Conservation (phyloP, 2,113 vertebrate genomes). For the Alethe castanea region DNA sequence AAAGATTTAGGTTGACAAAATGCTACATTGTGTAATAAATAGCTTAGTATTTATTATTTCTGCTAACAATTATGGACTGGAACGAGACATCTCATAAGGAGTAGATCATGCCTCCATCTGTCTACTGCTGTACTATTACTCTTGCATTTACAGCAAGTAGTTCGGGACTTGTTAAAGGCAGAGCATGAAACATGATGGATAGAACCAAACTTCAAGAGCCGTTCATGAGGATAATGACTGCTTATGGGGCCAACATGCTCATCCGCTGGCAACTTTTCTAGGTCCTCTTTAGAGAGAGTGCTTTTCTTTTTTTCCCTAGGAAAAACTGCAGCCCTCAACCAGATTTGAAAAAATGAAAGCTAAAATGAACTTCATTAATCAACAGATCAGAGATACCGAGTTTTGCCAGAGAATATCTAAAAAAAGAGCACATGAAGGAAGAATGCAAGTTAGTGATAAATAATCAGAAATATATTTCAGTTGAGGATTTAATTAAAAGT, state of each 20-base stretch:
- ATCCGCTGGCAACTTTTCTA: neutral
- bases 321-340: neutral
- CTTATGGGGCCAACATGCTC: neutral
- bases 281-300: neutral
- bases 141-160: neutral
- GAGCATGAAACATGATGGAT: neutral
- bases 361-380: neutral
- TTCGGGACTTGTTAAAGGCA: neutral
- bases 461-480: neutral
- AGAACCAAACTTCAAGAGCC: neutral
- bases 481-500: neutral
- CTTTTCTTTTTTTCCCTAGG: neutral
- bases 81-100: conserved; percentile 35
- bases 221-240: neutral
- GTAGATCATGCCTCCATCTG: conserved; percentile 47
- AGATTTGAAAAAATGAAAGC: neutral
- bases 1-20: conserved; percentile 13
- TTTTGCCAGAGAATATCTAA: neutral
- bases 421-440: neutral
- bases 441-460: conserved; percentile 8
- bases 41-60: conserved; percentile 31
- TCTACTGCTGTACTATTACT: neutral
- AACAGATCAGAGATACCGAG: neutral
- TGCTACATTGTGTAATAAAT: neutral
- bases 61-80: conserved; percentile 20